Conservation (phyloP, 2,113 vertebrate genomes). For the Campylorhamphus procurvoides region DNA sequence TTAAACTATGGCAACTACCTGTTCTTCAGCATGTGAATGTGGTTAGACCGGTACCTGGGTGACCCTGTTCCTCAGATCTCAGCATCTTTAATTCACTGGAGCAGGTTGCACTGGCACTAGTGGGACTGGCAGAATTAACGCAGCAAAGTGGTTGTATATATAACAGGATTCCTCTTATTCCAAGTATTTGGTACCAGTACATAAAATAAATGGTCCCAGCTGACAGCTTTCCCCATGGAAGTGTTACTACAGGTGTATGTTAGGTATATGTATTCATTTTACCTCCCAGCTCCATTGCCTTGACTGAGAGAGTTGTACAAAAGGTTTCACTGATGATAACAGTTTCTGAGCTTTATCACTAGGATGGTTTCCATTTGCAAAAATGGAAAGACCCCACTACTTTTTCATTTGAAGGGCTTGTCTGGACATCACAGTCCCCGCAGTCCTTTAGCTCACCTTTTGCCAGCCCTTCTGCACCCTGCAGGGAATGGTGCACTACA, state of each 20-base stretch:
- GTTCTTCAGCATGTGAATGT: background rate
- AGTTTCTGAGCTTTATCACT: background rate
- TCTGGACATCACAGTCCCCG: background rate
- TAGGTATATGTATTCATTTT: background rate
- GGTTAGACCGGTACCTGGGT: background rate
- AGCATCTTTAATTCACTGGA: background rate
- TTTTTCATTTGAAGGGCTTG: background rate
- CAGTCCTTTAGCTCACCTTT: background rate
- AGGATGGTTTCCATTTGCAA: background rate
- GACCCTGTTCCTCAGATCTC: background rate
- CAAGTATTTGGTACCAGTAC: background rate
- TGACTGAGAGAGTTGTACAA: background rate
- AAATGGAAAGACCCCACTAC: background rate
- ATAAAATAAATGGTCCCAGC: background rate
- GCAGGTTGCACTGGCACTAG: background rate
- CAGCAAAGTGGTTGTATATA: accelerated
- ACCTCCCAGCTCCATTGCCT: background rate
- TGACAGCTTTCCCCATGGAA: background rate
- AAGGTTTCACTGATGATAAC: background rate
- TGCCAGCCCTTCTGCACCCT: background rate
- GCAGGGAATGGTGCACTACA: background rate
- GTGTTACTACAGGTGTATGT: background rate
- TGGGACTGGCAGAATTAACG: background rate
- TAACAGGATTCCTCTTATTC: background rate
- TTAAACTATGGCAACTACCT: background rate